Conservation (phyloP, 2,797 vertebrate species). For the Vespertilio murinus region DNA sequence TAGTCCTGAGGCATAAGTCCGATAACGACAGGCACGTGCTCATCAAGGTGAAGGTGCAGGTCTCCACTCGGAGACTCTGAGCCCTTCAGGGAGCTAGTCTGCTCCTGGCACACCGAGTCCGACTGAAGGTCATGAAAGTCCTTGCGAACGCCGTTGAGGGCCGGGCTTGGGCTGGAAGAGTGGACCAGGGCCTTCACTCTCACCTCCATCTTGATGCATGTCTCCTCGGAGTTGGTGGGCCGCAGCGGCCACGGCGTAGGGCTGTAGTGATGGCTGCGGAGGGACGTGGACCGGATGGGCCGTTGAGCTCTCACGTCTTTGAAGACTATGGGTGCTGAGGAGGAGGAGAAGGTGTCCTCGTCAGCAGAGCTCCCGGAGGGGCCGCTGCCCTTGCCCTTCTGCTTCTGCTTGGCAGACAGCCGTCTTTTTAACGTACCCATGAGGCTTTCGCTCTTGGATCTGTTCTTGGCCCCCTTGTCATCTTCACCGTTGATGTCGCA, state of each 20-base stretch:
- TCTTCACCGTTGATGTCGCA: conserved; percentile 92
- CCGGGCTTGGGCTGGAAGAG: conserved; percentile 93
- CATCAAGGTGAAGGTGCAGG: conserved; percentile 94
- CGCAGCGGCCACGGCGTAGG: conserved; percentile 97
- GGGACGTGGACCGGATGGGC: conserved; percentile 93
- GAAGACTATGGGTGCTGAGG: conserved; percentile 94
- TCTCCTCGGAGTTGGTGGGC: conserved; percentile 90
- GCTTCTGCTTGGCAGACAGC: conserved; percentile 96
- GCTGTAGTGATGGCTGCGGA: conserved; percentile 97
- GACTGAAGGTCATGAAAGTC: conserved; percentile 94
- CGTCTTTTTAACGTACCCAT: conserved; percentile 97
- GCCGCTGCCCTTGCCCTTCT: conserved; percentile 92
- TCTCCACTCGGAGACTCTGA: conserved; percentile 90
- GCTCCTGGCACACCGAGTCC: conserved; percentile 92
- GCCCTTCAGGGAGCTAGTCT: conserved; percentile 88
- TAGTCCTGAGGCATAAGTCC: conserved; percentile 98
- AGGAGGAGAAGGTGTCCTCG: conserved; percentile 89
- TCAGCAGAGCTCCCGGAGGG: conserved; percentile 89
- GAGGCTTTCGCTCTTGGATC: conserved; percentile 94
- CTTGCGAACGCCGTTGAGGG: conserved; percentile 94
- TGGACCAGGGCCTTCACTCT: conserved; percentile 98
- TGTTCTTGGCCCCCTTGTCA: conserved; percentile 92
- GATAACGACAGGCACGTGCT: conserved; percentile 97
- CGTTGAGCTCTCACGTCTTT: conserved; percentile 94
- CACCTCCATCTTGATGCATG: conserved; percentile 97